A percentile compares a stretch with the other conserved stretches of the same genome.
phyloP scores from a whole-genome alignment of 2,113 vertebrate species.

The Rhabdomys dilectus region DNA sequence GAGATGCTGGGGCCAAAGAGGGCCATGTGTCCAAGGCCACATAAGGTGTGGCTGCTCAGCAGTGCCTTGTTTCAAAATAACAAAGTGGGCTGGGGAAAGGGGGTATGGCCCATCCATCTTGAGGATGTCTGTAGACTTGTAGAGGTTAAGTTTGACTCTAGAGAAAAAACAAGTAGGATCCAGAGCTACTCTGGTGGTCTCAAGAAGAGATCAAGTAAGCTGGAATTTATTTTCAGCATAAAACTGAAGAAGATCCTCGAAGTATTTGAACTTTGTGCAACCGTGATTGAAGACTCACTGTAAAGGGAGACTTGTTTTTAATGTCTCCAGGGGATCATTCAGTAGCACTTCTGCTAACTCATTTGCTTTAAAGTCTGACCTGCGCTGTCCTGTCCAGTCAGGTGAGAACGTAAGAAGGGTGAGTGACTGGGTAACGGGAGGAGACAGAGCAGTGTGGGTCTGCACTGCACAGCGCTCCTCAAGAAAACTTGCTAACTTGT shows the following conservation, averaged over 20 bases:
- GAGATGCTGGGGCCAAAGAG: not conserved
- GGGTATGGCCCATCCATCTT: not conserved
- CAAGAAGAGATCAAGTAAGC: not conserved
- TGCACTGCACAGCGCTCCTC: not conserved
- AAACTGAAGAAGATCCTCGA: not conserved
- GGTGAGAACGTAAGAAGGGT: not conserved
- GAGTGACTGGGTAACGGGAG: not conserved
- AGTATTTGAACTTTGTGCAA: constrained; percentile 9
- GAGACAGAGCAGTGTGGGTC: not conserved
- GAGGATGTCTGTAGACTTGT: not conserved
- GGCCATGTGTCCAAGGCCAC: too few species aligned
- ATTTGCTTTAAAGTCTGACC: not conserved
- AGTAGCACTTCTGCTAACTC: not conserved
- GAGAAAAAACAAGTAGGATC: not conserved
- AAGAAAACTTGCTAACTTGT: too few species aligned
- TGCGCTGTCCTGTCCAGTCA: not conserved
- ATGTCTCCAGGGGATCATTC: not conserved
- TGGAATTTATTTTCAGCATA: constrained; percentile 31
- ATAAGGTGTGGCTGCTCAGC: not conserved
- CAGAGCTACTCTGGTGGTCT: not conserved
- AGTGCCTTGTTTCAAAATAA: not conserved
- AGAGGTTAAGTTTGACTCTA: not conserved
- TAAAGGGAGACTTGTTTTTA: not conserved
- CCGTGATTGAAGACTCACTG: not conserved
- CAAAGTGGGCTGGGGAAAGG: not conserved